Evolutionary conservation across 2,797 vertebrate genomes (phyloP), one percentile per base, ranked within the genome.

Genomic region (Macropodus opercularis): DNA sequence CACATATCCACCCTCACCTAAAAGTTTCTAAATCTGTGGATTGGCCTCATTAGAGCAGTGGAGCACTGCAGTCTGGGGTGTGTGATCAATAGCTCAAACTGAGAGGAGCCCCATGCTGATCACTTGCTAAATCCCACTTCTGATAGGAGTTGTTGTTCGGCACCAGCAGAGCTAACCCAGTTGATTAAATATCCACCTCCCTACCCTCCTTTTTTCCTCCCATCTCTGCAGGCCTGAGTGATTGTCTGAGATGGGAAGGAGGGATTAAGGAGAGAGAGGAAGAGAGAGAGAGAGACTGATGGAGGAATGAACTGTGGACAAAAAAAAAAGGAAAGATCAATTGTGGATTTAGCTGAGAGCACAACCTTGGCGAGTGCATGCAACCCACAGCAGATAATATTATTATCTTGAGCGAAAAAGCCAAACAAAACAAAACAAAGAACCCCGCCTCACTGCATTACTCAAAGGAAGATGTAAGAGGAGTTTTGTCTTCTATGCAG

Each of bases 331-430:
- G 79, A 81, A 81, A 89, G 85, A 92, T 91, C 85, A 88, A 90
- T 91, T 86, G 87, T 88, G 84, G 84, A 90, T 91, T 91, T 86
- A 88, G 84, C 89, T 81, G 76, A 81, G 81, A 88, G 83, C 78
- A 80, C 77, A 85, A 79, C 81, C 64, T 87, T 87, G 80, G 80
- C 81, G 51, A 75, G 69, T 71, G 79, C 85, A 76, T 46, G 77
- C 81, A 85, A 72, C 66, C 72, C 85, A 73, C 61, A 69, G 75
- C 85, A 88, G 83, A 91, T 91, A 91, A 90, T 85, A 80, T 86
- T 89, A 91, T 91, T 90, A 90, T 90, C 90, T 74, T 17, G 31
- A 58, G 75, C 63, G 70, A 17, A 67, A 72, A 57, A 69, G 18
- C 17, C 9, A 55, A 66, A 46, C 23, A 27, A 68, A 79, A 36